Base-by-base conservation (phyloP, 2,113 vertebrate species). In the Labeo catla region DNA sequence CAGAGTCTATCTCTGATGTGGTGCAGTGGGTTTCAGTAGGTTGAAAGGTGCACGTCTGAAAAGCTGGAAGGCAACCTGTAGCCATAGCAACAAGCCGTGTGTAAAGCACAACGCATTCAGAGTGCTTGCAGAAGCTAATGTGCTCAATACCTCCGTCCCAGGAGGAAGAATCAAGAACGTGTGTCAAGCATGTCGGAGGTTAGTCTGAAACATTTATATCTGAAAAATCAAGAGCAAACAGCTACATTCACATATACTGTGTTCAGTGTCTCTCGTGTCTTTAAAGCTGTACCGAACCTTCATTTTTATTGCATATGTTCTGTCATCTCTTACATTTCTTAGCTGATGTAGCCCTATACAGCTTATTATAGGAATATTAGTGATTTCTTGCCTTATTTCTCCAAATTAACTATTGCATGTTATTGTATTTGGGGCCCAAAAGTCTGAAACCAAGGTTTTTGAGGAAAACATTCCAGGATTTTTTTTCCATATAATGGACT, bases 51-150 rank as follows among this genome's bases (percentile, higher is more conserved):
- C 47, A 49, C 54, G 16, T 36, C 45, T 87, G 45, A 63, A 84
- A 84, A 16, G 82, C 89, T 88, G 84, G 87, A 90, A 91, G 91
- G 82, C 82, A 88, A 89, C 81, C 89, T 76, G 93, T 52, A 34
- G 92, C 84, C 94, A 95, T 95, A 89, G 93, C 92, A 95, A 95
- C 94, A 92, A 84, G 89, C 84, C 13, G 79, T 85, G 76, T 90
- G 84, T 90, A 87, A 90, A 89, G 86, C 84, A 61, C 86, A 90
- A 86, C 86, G 86, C 86, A 74, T 73, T 72, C 86, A 73, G 80
- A 80, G 84, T 87, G 91, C 79, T 73, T 86, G 86, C 54, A 43
- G 72, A 84, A 84, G 83, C 54, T 80, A 89, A 88, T 61, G 43
- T 23, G 47, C 63, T 76, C 65, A 39, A 79, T 49, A 77, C 85